A percentile compares a stretch with the other conserved stretches of the same genome.
Evolutionary conservation across 64 coral and sea anemone species (phyloP).

Genomic region (Actinia tenebrosa): DNA sequence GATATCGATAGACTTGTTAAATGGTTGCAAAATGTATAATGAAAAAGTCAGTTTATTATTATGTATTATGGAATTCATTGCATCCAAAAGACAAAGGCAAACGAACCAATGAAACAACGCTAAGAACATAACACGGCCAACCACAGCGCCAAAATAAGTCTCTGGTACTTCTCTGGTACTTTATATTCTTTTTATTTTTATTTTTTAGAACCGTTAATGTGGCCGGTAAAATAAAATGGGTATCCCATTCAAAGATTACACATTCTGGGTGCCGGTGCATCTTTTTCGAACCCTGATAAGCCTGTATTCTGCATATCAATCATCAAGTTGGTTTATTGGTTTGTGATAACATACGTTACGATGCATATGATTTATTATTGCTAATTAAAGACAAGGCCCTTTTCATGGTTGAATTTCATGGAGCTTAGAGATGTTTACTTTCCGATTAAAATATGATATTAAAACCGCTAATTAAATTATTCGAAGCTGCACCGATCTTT

Average conservation of each 20-base stretch:
- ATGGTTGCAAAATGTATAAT: not conserved
- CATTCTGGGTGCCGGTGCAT: not conserved
- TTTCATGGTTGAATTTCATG: slow-evolving; percentile 10
- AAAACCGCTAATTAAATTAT: slow-evolving; percentile 28
- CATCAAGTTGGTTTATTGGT: not conserved
- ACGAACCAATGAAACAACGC: not conserved
- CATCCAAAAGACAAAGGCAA: not conserved
- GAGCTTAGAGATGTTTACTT: slow-evolving; percentile 25
- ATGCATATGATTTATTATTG: slow-evolving; percentile 16
- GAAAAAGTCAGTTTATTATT: not conserved
- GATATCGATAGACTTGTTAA: not conserved
- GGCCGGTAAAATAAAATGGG: not conserved
- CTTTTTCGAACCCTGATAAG: not conserved
- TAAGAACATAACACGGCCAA: not conserved
- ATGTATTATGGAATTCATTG: not conserved
- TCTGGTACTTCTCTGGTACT: not conserved
- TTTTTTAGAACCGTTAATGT: no score
- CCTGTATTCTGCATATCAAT: not conserved
- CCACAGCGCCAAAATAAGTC: not conserved
- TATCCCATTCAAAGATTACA: not conserved
- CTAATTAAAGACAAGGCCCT: not conserved
- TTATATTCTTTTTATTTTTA: no score
- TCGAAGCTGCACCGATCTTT: not conserved
- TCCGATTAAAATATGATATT: slow-evolving; percentile 20
- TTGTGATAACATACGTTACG: not conserved